phyloP scores from a whole-genome alignment of 2,797 vertebrate species.

The Alexandromys oeconomus region DNA sequence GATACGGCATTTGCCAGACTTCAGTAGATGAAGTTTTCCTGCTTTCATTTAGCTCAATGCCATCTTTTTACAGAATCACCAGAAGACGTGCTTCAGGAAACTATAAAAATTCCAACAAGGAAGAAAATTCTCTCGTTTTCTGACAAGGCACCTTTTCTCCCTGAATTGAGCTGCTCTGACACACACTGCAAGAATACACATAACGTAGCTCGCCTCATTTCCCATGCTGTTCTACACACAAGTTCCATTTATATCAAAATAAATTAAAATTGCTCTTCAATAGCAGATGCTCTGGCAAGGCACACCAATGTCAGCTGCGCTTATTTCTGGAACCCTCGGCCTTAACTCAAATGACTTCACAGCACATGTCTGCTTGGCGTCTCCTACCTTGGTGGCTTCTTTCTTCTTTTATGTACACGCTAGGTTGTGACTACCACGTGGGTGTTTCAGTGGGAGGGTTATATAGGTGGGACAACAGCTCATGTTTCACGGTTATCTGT shows the following conservation, averaged over 20 bases:
- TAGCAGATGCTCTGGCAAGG: constrained; percentile 79
- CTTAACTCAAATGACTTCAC: constrained; percentile 68
- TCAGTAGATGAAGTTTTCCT: constrained; percentile 65
- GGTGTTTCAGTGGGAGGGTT: background rate
- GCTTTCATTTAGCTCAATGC: constrained; percentile 68
- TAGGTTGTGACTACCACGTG: background rate
- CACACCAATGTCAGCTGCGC: constrained; percentile 60
- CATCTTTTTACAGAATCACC: constrained; percentile 73
- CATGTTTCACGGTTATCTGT: background rate
- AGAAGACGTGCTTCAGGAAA: constrained; percentile 80
- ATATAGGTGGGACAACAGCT: background rate
- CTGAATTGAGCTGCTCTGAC: constrained; percentile 72
- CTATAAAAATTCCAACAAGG: constrained; percentile 67
- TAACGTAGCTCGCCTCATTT: constrained; percentile 76
- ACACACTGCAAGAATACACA: constrained; percentile 70
- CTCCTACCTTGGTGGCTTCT: background rate
- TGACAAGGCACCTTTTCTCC: constrained; percentile 73
- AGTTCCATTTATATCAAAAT: constrained; percentile 84
- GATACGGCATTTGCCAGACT: constrained; percentile 43
- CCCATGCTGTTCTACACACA: constrained; percentile 69
- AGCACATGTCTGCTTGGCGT: background rate
- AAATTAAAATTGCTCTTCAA: constrained; percentile 85
- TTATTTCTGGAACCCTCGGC: constrained; percentile 53
- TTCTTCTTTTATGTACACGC: background rate
- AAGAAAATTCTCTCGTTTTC: constrained; percentile 76